Evolutionary conservation across 2,113 vertebrate species (phyloP).

Genomic region (Bufo gargarizans): DNA sequence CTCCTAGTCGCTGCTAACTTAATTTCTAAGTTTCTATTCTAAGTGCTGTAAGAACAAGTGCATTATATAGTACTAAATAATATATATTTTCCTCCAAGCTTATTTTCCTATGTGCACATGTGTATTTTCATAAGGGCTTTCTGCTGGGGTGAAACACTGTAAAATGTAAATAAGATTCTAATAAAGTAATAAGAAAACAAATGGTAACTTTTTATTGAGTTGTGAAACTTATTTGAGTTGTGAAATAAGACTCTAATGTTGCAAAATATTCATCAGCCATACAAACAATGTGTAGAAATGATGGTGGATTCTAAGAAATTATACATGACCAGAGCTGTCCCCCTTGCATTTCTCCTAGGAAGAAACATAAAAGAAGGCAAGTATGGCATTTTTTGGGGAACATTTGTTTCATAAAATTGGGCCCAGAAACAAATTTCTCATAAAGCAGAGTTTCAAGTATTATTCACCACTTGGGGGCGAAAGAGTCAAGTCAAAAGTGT

Average conservation of each 20-base stretch:
- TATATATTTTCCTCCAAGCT: neutral
- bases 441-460: neutral
- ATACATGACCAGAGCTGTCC: rapidly evolving
- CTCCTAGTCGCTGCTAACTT: neutral
- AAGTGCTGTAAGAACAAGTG: neutral
- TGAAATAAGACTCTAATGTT: neutral
- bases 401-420: too few relatives aligned
- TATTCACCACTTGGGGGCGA: neutral
- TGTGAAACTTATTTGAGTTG: neutral
- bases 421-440: neutral
- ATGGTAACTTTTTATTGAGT: neutral
- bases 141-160: slow-evolving; percentile 52
- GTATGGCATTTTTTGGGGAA: neutral
- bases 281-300: neutral
- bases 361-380: neutral
- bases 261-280: neutral
- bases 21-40: neutral
- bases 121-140: slow-evolving; percentile 62
- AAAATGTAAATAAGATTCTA: slow-evolving; percentile 69
- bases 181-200: slow-evolving; percentile 71
- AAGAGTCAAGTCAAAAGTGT: neutral
- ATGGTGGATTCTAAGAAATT: neutral
- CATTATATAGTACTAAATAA: neutral
- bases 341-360: neutral
- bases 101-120: slow-evolving; percentile 12